Evolutionary conservation across 2,113 vertebrate genomes (phyloP), one percentile per base, ranked within the genome.

Genomic region (Callocephalon fimbriatum): DNA sequence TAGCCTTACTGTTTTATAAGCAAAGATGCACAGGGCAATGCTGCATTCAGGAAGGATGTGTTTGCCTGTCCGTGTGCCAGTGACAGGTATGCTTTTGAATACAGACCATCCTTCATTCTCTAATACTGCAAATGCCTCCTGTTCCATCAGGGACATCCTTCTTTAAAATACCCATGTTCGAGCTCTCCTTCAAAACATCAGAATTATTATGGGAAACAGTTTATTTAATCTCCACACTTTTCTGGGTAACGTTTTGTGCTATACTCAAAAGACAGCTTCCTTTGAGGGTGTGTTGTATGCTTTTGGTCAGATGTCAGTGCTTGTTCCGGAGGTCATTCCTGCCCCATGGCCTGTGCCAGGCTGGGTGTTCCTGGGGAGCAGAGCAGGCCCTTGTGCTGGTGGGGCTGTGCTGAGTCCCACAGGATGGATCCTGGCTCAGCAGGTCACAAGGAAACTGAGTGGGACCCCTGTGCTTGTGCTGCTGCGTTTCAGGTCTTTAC

Each of bases 381-480:
- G 38, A 51, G 40, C 2, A 3, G 51, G 23, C 62, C 10, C n/a
- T 86, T 4, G 7, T 31, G 15, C 63, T 68, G 42, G 19, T 42
- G 40, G 38, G 38, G 50, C 72, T 2, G 0, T 48, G 67, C 35
- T 0, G 0, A 58, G 72, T 35, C 37, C 23, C 50, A 18, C 0
- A 0, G 61, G 27, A 27, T 1, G 0, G 20, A 29, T n/a, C 31
- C 62, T 44, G 48, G 19, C 58, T 38, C 68, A 48, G 48, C 67
- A 56, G 23, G 26, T 62, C 5, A 0, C 10, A 32, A 22, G 61
- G 59, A 72, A 85, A 37, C 42, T 0, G 0, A 27, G 25, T 7
- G 32, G 48, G 66, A 82, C 5, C 12, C 31, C 20, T 0, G 0
- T 42, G 48, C 31, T 51, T 31, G 31, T 2, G 1, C 51, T 71